These are phyloP conservation scores for Diuraphis noxia DNA, from an alignment of 1,140 invertebrate species.

Conservation along the genomic window DNA sequence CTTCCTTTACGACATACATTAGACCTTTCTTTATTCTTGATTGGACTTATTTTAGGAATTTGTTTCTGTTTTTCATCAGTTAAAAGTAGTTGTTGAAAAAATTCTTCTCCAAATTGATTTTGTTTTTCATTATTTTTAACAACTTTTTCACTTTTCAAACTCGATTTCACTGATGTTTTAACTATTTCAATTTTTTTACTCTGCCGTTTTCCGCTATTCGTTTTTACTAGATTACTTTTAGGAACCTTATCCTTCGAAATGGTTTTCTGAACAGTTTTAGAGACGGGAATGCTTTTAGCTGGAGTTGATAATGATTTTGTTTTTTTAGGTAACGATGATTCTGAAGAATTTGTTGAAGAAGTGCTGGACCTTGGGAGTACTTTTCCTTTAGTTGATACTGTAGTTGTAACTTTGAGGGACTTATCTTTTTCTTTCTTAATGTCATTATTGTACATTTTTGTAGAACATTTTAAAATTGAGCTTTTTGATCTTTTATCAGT, in stretches of 20 bases:
- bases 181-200: conserved; percentile 29
- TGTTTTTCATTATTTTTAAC: conserved; percentile 63
- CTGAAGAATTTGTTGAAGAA: conserved; percentile 52
- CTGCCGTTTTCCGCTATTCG: not conserved
- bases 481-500: conserved; percentile 31
- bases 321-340: conserved; percentile 37
- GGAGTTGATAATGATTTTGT: not conserved
- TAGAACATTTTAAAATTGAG: conserved; percentile 61
- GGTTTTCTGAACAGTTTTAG: conserved; percentile 55
- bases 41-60: not conserved
- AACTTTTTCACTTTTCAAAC: conserved; percentile 9
- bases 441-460: conserved; percentile 60
- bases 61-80: not conserved
- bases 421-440: conserved; percentile 62
- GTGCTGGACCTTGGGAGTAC: conserved; percentile 59
- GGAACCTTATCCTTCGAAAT: not conserved
- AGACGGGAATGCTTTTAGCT: conserved; percentile 50
- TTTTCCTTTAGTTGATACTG: conserved; percentile 62
- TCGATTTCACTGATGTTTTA: not conserved
- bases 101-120: conserved; percentile 59
- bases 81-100: conserved; percentile 44
- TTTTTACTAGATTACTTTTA: conserved; percentile 45
- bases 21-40: conserved; percentile 7
- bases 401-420: conserved; percentile 61
- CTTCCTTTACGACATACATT: not conserved